Conservation (phyloP, 2,888 invertebrate genomes). For the Perizoma flavofasciatum region DNA sequence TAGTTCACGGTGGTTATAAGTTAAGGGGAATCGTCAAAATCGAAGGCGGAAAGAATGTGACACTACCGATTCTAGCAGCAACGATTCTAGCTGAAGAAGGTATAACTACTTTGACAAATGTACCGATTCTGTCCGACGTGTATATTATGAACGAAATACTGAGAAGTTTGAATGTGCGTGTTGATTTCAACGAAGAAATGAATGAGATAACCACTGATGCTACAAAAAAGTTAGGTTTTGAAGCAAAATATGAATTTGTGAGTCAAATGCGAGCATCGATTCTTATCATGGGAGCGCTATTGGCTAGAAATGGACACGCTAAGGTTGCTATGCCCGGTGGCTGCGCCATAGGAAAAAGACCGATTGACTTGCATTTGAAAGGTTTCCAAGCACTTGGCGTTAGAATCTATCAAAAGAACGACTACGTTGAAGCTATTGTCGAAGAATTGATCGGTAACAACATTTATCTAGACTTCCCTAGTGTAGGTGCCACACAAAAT, state of each 20-base stretch:
- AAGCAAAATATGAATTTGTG: constrained; percentile 10
- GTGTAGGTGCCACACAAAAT: constrained; percentile 35
- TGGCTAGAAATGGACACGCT: constrained; percentile 22
- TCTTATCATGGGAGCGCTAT: constrained; percentile 26
- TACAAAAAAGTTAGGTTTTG: background rate
- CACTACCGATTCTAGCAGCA: constrained; percentile 27
- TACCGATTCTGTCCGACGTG: constrained; percentile 29
- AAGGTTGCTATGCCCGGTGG: constrained; percentile 27
- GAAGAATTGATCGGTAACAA: constrained; percentile 13
- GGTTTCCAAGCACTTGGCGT: constrained; percentile 30
- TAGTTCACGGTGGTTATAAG: constrained; percentile 22
- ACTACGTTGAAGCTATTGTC: constrained; percentile 21
- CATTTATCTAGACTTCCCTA: constrained; percentile 25
- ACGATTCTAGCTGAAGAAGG: constrained; percentile 25
- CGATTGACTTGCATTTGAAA: constrained; percentile 31
- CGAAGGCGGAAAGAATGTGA: constrained; percentile 23
- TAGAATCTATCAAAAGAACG: constrained; percentile 12
- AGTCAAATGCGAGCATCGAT: constrained; percentile 28
- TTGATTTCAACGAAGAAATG: constrained; percentile 19
- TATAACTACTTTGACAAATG: constrained; percentile 21
- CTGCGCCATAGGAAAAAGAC: constrained; percentile 27
- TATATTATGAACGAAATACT: constrained; percentile 25
- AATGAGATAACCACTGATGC: constrained; percentile 27
- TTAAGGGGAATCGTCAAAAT: constrained; percentile 26
- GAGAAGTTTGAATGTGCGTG: constrained; percentile 14